A percentile compares a stretch with the other conserved stretches of the same genome.
These are phyloP conservation scores for Trichonephila clavipes DNA, from an alignment of 1,140 invertebrate species.

Conservation along the genomic window DNA sequence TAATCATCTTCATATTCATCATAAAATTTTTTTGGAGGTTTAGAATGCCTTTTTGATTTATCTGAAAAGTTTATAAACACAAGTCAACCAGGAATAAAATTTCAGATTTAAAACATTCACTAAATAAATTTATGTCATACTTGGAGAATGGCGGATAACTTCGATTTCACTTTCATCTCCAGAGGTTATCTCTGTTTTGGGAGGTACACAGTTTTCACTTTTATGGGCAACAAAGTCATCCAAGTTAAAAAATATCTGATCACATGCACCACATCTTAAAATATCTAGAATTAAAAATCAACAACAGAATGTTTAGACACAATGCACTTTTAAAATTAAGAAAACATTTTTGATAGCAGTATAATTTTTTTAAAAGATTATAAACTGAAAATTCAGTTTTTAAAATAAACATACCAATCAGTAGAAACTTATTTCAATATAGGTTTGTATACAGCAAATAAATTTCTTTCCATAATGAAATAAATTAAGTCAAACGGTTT, in stretches of 20 bases:
- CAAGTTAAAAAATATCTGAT: slow-evolving; percentile 71
- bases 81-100: background rate
- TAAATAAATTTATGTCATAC: background rate
- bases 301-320: background rate
- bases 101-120: background rate
- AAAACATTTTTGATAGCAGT: no score
- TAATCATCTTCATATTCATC: slow-evolving; percentile 53
- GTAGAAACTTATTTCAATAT: no score
- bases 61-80: background rate
- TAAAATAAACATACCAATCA: no score
- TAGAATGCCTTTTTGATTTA: slow-evolving; percentile 66
- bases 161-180: slow-evolving; percentile 70
- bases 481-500: no score
- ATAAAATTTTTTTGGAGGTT: slow-evolving; percentile 46
- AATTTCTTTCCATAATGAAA: no score
- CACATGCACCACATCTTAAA: slow-evolving; percentile 69
- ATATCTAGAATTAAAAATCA: slow-evolving; percentile 51
- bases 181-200: slow-evolving; percentile 11
- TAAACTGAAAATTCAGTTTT: no score
- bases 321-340: no score
- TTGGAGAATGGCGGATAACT: slow-evolving; percentile 72
- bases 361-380: no score
- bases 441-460: no score
- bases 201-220: slow-evolving; percentile 55
- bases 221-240: slow-evolving; percentile 75